phyloP scores from a whole-genome alignment of 2,888 invertebrate genomes.

The Synanthedon tipuliformis region DNA sequence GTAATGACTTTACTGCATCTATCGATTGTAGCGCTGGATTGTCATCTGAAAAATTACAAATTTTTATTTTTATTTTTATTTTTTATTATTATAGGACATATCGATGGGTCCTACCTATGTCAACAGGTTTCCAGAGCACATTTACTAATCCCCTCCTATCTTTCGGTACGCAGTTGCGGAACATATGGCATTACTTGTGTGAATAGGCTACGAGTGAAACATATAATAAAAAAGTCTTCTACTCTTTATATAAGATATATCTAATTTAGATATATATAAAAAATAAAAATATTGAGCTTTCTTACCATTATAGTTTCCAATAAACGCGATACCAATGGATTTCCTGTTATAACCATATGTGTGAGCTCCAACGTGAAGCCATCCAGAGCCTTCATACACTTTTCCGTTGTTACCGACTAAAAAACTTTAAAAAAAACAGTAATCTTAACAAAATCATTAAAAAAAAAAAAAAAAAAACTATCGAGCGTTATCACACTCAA shows the following conservation, averaged over 20 bases:
- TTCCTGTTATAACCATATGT: constrained; percentile 60
- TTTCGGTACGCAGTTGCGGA: too few species aligned
- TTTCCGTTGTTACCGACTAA: constrained; percentile 68
- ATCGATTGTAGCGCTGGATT: constrained; percentile 49
- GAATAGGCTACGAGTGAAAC: too few species aligned
- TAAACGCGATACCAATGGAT: constrained; percentile 65
- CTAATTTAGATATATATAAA: too few species aligned
- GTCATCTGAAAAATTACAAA: constrained; percentile 28
- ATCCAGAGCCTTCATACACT: constrained; percentile 71
- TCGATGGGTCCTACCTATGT: neutral
- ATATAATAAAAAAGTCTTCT: too few species aligned
- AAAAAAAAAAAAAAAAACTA: too few species aligned
- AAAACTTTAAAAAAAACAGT: constrained; percentile 30
- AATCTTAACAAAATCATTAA: neutral
- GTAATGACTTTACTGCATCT: constrained; percentile 49
- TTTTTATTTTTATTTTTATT: too few species aligned
- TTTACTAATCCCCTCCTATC: neutral
- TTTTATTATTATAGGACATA: neutral
- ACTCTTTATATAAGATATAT: too few species aligned
- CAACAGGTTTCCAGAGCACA: neutral
- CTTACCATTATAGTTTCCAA: constrained; percentile 31
- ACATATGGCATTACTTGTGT: too few species aligned
- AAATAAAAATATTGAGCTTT: neutral
- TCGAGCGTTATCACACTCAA: neutral
- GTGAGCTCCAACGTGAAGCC: constrained; percentile 63